These are phyloP conservation scores for Orthosia gracilis DNA, from an alignment of 2,888 invertebrate genomes.

Conservation along the genomic window DNA sequence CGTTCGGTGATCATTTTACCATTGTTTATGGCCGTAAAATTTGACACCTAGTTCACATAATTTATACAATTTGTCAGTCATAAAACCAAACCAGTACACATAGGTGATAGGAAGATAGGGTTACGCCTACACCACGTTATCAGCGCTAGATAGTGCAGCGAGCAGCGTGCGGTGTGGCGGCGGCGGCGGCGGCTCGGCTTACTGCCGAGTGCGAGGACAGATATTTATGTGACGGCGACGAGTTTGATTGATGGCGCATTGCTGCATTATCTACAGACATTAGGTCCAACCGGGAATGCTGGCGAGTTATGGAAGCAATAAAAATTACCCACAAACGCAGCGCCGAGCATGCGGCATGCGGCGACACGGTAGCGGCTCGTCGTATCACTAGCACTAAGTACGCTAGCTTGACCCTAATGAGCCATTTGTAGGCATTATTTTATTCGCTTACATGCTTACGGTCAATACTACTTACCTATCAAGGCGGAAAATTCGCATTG, in stretches of 20 bases:
- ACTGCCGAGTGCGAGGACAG: constrained; percentile 34
- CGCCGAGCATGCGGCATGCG: constrained; percentile 24
- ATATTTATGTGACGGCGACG: constrained; percentile 54
- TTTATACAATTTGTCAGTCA: constrained; percentile 67
- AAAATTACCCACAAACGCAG: constrained; percentile 49
- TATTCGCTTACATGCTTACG: constrained; percentile 4
- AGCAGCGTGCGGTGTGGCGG: background rate
- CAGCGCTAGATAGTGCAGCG: constrained; percentile 57
- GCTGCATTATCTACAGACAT: constrained; percentile 65
- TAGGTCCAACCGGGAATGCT: constrained; percentile 59
- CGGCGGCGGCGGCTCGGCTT: constrained; percentile 31
- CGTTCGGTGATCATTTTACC: constrained; percentile 61
- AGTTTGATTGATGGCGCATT: constrained; percentile 68
- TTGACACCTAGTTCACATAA: constrained; percentile 64
- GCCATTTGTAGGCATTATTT: background rate
- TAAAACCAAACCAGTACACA: constrained; percentile 57
- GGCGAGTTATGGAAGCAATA: constrained; percentile 60
- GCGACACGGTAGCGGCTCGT: constrained; percentile 18
- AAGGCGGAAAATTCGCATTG: background rate
- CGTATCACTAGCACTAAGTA: background rate
- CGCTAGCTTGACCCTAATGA: constrained; percentile 39
- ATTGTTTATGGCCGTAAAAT: constrained; percentile 68
- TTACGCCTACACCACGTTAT: constrained; percentile 68
- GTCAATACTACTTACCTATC: background rate
- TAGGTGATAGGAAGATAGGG: constrained; percentile 49